Evolutionary conservation across 2,888 invertebrate genomes (phyloP), one percentile per base, ranked within the genome.

Genomic region (Villa cingulata): DNA sequence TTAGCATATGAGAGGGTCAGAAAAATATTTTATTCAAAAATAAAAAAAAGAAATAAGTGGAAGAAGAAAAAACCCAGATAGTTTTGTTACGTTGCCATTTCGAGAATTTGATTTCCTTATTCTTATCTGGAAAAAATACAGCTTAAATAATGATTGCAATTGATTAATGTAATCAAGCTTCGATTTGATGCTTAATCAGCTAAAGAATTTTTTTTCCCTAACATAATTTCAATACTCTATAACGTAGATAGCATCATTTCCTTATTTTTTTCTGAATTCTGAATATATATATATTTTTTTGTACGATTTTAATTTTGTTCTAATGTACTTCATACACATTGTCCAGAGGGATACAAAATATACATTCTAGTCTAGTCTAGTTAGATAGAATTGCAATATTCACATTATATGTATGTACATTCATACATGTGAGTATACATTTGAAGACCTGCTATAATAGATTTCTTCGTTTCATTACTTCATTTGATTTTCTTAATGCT

Each of bases 161-260:
- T 56, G 55, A 56, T 56, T 55, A 55, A 55, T 53, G 51, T 53
- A 55, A 56, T 55, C 54, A 55, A 52, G 53, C 45, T 49, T 50
- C 54, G 55, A 56, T 55, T 56, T 52, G 55, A 53, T 56, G 53
- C 50, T 56, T 53, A 56, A 56, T 56, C 55, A 56, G 53, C 53
- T 54, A 53, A 53, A 54, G 55, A 55, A 55, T 47, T 47, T 17
- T 32, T 47, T 37, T 43, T 4, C n/a, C n/a, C n/a, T n/a, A 42
- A 37, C 38, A 41, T 41, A 32, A 36, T 19, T 27, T 17, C 37
- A 42, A 27, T 46, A 14, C 41, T n/a, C n/a, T n/a, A n/a, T n/a
- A n/a, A n/a, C n/a, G n/a, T n/a, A n/a, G n/a, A n/a, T 23, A 40
- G 18, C 10, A 29, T 41, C 29, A 41, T 29, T 17, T 20, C 19